phyloP scores from a whole-genome alignment of 1,140 invertebrate species.

The Hylaeus volcanicus region DNA sequence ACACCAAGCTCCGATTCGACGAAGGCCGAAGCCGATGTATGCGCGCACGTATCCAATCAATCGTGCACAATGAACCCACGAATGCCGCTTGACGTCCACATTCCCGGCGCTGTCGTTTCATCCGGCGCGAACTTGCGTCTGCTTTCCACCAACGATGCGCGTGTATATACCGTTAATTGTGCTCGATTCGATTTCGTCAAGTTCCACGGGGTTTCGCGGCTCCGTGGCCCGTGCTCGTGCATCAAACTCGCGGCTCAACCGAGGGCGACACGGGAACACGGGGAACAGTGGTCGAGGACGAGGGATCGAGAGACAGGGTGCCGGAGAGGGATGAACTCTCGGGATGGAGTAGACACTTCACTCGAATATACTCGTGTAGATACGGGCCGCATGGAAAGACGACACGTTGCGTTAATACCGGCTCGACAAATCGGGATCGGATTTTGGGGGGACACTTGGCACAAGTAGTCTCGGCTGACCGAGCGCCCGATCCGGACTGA shows the following conservation, averaged over 20 bases:
- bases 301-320: background rate
- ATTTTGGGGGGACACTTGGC: constrained; percentile 9
- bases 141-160: constrained; percentile 2
- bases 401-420: constrained; percentile 27
- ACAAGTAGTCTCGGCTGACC: constrained; percentile 75
- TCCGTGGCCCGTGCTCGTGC: background rate
- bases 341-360: constrained; percentile 16
- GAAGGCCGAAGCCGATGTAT: background rate
- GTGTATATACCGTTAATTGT: constrained; percentile 52
- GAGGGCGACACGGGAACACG: background rate
- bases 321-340: background rate
- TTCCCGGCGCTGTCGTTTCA: constrained; percentile 33
- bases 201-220: background rate
- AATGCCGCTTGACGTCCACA: constrained; percentile 4
- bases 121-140: constrained; percentile 11
- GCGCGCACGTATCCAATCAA: constrained; percentile 2
- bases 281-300: too few species aligned
- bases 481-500: constrained; percentile 80
- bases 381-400: constrained; percentile 13
- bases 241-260: background rate
- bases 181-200: constrained; percentile 38
- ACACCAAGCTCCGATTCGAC: background rate
- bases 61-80: constrained; percentile 31
- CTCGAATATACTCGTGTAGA: constrained; percentile 15
- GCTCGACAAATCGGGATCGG: constrained; percentile 23